A percentile compares a stretch with the other conserved stretches of the same genome.
These are phyloP conservation scores for Acanthochromis polyacanthus DNA, from an alignment of 2,113 vertebrate species.

Conservation along the genomic window DNA sequence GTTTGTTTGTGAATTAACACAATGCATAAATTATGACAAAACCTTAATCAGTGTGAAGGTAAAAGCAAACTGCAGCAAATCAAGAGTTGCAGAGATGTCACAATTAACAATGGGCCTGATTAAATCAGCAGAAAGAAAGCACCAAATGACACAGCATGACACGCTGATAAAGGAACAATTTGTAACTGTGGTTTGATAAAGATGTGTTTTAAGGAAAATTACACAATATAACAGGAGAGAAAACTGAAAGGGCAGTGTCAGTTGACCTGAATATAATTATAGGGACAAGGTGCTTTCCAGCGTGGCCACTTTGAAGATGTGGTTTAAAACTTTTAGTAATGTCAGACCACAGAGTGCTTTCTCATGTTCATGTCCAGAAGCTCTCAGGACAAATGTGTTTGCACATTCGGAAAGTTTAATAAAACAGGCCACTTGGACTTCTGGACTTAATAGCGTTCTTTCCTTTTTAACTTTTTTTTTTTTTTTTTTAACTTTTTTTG, in stretches of 20 bases:
- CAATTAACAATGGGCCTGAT: constrained; percentile 26
- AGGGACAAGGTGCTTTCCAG: neutral
- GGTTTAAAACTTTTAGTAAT: constrained; percentile 27
- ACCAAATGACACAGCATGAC: constrained; percentile 33
- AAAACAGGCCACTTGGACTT: constrained; percentile 1
- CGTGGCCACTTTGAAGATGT: constrained; percentile 19
- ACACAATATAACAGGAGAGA: neutral
- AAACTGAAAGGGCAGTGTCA: constrained; percentile 3
- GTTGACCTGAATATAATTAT: neutral
- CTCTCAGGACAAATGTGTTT: constrained; percentile 18
- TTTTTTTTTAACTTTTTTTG: neutral
- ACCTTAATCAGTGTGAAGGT: constrained; percentile 6
- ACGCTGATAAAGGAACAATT: constrained; percentile 14
- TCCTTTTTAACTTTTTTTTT: neutral
- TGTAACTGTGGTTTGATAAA: constrained; percentile 25
- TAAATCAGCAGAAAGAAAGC: constrained; percentile 52
- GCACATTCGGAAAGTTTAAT: constrained; percentile 19
- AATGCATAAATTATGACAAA: neutral
- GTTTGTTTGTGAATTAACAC: neutral
- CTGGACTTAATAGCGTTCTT: neutral
- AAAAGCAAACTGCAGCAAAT: constrained; percentile 38
- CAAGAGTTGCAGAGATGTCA: constrained; percentile 19
- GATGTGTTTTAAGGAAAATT: constrained; percentile 25
- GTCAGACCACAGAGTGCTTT: constrained; percentile 48
- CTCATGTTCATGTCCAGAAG: constrained; percentile 38